Evolutionary conservation across 2,797 vertebrate genomes (phyloP).

Genomic region (Cirrhinus mrigala): DNA sequence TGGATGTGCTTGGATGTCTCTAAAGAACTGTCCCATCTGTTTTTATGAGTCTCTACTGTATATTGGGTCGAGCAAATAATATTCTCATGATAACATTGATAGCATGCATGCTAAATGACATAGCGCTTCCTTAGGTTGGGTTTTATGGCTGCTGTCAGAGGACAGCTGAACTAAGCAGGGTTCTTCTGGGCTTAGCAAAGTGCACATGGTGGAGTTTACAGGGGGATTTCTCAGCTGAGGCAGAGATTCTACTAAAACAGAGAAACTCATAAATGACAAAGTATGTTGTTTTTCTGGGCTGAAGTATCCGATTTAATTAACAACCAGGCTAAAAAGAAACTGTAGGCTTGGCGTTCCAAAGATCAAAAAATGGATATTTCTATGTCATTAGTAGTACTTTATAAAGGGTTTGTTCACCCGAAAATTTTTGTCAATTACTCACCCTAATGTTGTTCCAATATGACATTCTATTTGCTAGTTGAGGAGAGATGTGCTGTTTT

Average conservation of each 20-base stretch:
- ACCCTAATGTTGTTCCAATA: not conserved
- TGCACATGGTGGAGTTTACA: constrained; percentile 15
- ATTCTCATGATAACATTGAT: constrained; percentile 29
- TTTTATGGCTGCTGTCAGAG: constrained; percentile 38
- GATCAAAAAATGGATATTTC: not conserved
- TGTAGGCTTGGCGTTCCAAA: not conserved
- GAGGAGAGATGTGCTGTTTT: not conserved
- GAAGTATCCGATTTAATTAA: not conserved
- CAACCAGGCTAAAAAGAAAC: not conserved
- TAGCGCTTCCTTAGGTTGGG: constrained; percentile 27
- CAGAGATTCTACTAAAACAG: not conserved
- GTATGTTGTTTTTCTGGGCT: not conserved
- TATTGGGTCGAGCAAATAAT: constrained; percentile 36
- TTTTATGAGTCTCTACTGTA: constrained; percentile 39
- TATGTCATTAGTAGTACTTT: not conserved
- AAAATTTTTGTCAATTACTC: not conserved
- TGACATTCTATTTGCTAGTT: not conserved
- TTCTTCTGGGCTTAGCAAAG: constrained; percentile 22
- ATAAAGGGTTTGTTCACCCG: not conserved
- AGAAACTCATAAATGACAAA: constrained; percentile 3
- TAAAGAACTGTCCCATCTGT: constrained; percentile 21
- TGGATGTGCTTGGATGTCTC: constrained; percentile 3
- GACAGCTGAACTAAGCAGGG: constrained; percentile 5
- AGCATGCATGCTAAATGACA: constrained; percentile 30
- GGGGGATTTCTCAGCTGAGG: not conserved